Conservation (phyloP, 2,113 vertebrate species). For the Thryonomys swinderianus region DNA sequence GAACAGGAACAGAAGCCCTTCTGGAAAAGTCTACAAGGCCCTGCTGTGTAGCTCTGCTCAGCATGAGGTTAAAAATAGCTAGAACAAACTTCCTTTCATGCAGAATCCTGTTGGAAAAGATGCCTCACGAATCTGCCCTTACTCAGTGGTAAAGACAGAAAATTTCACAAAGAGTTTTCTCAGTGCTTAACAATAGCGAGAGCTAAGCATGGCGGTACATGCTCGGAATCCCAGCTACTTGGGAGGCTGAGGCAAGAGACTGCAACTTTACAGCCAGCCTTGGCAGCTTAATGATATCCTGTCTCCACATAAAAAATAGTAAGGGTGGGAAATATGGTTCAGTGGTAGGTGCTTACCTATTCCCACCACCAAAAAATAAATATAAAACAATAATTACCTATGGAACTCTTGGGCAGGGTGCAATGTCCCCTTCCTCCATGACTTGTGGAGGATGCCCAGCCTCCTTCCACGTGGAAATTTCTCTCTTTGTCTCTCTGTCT, state of each 20-base stretch:
- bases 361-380: not conserved
- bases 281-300: not conserved
- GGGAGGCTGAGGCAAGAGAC: not conserved
- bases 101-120: not conserved
- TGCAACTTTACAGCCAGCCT: not conserved
- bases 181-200: not conserved
- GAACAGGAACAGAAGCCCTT: not conserved
- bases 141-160: slow-evolving; percentile 1
- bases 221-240: not conserved
- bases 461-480: not conserved
- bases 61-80: not conserved
- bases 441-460: not conserved
- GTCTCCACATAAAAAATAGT: not conserved
- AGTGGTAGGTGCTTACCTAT: not conserved
- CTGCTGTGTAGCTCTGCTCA: not conserved
- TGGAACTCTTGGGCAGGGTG: not conserved
- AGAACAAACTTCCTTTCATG: slow-evolving; percentile 25
- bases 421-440: not conserved
- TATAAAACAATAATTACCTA: not conserved
- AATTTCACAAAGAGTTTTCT: not conserved
- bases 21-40: not conserved
- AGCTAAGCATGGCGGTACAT: not conserved
- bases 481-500: not conserved
- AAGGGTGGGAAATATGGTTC: not conserved
- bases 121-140: slow-evolving; percentile 37